Percentiles rank a stretch among this genome's conserved stretches.
Conservation (phyloP, 2,113 vertebrate genomes). For the Nycticryphes semicollaris region DNA sequence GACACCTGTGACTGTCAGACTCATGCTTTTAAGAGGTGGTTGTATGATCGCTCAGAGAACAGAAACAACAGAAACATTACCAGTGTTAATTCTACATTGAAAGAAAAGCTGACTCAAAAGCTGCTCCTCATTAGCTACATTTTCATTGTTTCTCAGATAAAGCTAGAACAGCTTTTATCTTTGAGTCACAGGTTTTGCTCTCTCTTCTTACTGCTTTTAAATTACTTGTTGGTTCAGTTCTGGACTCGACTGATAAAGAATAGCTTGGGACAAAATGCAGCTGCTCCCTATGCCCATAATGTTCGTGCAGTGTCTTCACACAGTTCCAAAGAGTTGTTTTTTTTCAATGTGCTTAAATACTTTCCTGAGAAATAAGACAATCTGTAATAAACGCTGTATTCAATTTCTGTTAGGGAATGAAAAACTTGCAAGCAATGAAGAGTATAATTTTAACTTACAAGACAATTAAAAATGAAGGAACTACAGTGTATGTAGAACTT, state of each 20-base stretch:
- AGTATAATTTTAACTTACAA: background rate
- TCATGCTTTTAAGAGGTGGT: background rate
- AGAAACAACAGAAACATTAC: background rate
- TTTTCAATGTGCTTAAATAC: background rate
- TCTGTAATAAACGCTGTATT: background rate
- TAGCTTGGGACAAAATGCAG: background rate
- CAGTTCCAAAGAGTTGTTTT: background rate
- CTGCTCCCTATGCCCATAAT: background rate
- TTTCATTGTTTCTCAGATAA: slow-evolving; percentile 44
- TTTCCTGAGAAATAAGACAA: background rate
- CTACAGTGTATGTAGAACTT: background rate
- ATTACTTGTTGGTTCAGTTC: background rate
- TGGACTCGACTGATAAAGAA: slow-evolving; percentile 36
- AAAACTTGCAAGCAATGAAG: background rate
- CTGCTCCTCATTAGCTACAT: background rate
- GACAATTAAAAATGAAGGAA: background rate
- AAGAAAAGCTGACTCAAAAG: background rate
- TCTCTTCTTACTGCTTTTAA: background rate
- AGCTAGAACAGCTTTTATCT: slow-evolving; percentile 30
- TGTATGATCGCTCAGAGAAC: background rate
- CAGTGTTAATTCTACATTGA: rapidly evolving
- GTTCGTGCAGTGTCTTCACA: background rate
- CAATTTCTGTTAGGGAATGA: background rate
- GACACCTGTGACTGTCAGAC: background rate
- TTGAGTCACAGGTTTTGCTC: background rate